Evolutionary conservation across 2,888 invertebrate species (phyloP), one percentile per base, ranked within the genome.

Genomic region (Machimus atricapillus): DNA sequence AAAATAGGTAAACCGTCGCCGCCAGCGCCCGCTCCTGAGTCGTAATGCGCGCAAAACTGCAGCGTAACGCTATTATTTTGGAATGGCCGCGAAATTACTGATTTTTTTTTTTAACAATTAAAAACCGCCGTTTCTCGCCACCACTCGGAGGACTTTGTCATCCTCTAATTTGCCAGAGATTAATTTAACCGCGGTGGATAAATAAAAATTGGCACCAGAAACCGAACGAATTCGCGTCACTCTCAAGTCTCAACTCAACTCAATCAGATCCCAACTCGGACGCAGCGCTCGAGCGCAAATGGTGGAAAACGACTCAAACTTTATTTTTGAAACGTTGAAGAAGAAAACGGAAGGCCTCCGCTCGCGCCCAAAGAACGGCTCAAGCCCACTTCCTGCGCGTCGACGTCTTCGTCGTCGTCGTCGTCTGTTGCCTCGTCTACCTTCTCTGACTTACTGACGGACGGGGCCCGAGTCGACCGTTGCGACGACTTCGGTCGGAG

Each of bases 41-140:
- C 56, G 19, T 83, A 40, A 40, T 40, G 73, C 66, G 66, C 58
- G 37, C 12, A 66, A 83, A 83, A 83, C 40, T 83, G 83, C 83
- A 83, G 23, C 58, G 83, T 83, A 83, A 83, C 23, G 58, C 19
- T 73, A 40, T 56, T 81, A 58, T 81, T 81, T 34, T 81, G 52
- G 56, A 56, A 56, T 81, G 66, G 66, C 46, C 46, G 27, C 27
- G 37, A n/a, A 6, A 34, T 76, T 76, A 34, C 14, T 79, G 19
- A n/a, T n/a, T n/a, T n/a, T n/a, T 23, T 46, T 19, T 79, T 79
- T 79, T 46, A 27, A 23, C 37, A 9, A 77, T 27, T n/a, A 76
- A 77, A 77, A 77, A n/a, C 52, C 52, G 16, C 34, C 34, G 77
- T 37, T 76, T 19, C 19, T 19, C 23, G 37, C 40, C 40, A 3